Evolutionary conservation across 2,888 invertebrate species (phyloP), one percentile per base, ranked within the genome.

Genomic region (Gasteruption jaculator): DNA sequence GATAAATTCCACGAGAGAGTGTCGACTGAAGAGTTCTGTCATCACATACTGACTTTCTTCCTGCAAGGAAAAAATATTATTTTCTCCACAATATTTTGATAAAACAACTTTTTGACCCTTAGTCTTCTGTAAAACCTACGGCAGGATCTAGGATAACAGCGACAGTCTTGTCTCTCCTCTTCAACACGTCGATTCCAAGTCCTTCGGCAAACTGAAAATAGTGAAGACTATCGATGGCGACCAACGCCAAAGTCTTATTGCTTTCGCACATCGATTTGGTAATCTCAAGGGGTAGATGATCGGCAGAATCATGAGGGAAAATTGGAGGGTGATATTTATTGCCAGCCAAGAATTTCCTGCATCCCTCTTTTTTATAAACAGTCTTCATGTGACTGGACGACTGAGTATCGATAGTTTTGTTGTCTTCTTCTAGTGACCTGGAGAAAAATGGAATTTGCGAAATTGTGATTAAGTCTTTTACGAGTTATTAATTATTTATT

Each of bases 151-250:
- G 71, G 57, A 89, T 83, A 38, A 86, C 77, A 30, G 80, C 80
- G 19, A 79, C 78, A 21, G 84, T 85, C 70, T 76, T 80, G 57
- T 85, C 80, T 43, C 71, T 75, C 43, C 65, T 74, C 27, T 73
- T 75, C 8, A 70, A 65, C 21, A 86, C 70, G 65, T 88, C 81
- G 15, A 89, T 76, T 2, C 88, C 89, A 4, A 91, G 76, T 16
- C 79, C 77, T 60, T 86, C 82, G 0, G 87, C 85, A 61, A 90
- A 86, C 57, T 85, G 80, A 52, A 80, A 79, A 60, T 85, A 85
- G 38, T 77, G 72, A 2, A 82, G 68, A 52, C 85, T 85, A 63
- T 91, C 90, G 53, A 91, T 76, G 1, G 85, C 85, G 22, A 88
- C 70, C 48, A 86, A 75, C 8, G 74, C 72, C 36, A 86, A 60